Evolutionary conservation across 2,888 invertebrate genomes (phyloP), one percentile per base, ranked within the genome.

Genomic region (Eupelmus urozonus): DNA sequence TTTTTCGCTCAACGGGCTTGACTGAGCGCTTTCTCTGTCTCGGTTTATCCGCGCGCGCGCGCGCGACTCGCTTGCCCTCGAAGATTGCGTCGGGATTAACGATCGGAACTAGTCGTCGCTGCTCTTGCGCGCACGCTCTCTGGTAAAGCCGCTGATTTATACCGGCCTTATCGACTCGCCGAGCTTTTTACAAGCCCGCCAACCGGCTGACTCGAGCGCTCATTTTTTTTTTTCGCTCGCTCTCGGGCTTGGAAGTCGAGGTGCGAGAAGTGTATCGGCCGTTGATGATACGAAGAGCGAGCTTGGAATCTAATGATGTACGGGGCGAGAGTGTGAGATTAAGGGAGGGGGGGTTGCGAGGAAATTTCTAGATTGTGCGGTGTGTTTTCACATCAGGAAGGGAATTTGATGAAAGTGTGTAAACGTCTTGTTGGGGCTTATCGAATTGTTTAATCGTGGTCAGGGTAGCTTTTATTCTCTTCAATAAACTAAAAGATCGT

Each of bases 1-100:
- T 83, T 53, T 53, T 87, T 86, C 86, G 60, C 16, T 45, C 63
- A 78, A 74, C n/a, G n/a, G n/a, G 80, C 80, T 69, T 73, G 66
- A 67, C 55, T 45, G 45, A 70, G 42, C 66, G 53, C 53, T 49
- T 42, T 78, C 78, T 34, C 18, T 57, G 20, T 29, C 29, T 49
- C 55, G 34, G 29, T 55, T 45, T n/a, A 13, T 29, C 27, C 3
- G 1, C 29, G n/a, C 34, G 29, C 34, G 7, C 20, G 29, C 55
- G 66, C 65, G 51, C 25, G 53, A 4, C 34, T n/a, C 45, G 20
- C 70, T 23, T 49, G 40, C 23, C 25, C 16, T 71, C 71, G 59
- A 71, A 73, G 78, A 78, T 78, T 78, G 67, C 69, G 69, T 69
- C 60, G 62, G 67, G 69, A 73, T 78, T 73, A 78, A 78, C 73